These are phyloP conservation scores for Notamacropus eugenii DNA, from an alignment of 2,797 vertebrate genomes.

Conservation along the genomic window DNA sequence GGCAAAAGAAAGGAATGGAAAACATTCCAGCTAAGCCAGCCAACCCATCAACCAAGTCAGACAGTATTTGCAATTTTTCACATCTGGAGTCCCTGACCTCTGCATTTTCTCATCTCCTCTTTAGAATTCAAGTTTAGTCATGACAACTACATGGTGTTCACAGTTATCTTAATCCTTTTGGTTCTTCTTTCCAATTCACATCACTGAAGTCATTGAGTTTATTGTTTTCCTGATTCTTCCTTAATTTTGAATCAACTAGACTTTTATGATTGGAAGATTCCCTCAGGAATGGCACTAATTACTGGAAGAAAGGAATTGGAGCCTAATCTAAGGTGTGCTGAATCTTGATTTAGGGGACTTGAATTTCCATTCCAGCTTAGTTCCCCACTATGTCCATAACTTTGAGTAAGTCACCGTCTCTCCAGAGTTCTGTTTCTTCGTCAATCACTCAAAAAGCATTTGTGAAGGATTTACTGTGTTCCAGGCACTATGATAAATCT, in stretches of 20 bases:
- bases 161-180: not conserved
- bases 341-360: not conserved
- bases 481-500: not conserved
- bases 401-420: not conserved
- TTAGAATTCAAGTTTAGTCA: not conserved
- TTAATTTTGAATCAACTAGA: not conserved
- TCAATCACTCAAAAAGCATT: not conserved
- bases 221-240: not conserved
- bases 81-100: not conserved
- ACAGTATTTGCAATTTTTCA: not conserved
- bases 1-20: not conserved
- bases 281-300: not conserved
- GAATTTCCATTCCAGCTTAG: not conserved
- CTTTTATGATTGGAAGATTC: not conserved
- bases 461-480: not conserved
- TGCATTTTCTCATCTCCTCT: not conserved
- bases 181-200: not conserved
- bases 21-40: not conserved
- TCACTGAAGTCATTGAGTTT: not conserved
- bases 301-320: not conserved
- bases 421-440: not conserved
- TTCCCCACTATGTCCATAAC: not conserved
- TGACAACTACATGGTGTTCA: not conserved
- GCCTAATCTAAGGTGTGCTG: not conserved
- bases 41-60: not conserved